These are phyloP conservation scores for Tachysurus vachellii DNA, from an alignment of 2,113 vertebrate genomes.

Conservation along the genomic window DNA sequence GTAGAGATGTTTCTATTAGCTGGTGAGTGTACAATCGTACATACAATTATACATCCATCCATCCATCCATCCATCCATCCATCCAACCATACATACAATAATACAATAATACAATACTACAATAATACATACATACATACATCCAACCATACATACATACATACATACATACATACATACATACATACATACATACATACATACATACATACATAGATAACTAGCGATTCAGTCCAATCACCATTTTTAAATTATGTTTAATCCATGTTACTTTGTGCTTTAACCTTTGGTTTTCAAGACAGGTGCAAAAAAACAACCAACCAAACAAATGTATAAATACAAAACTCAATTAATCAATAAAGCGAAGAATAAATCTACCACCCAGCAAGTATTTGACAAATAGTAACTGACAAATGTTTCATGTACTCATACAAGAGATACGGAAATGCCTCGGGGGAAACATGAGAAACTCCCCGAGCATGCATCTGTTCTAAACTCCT, in stretches of 20 bases:
- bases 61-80: background rate
- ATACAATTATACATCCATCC: background rate
- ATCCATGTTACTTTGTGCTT: background rate
- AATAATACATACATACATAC: background rate
- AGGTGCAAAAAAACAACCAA: background rate
- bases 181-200: no score
- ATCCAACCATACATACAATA: background rate
- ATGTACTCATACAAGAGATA: background rate
- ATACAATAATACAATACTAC: background rate
- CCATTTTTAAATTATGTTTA: background rate
- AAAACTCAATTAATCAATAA: background rate
- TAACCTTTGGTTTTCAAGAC: background rate
- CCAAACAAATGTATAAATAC: background rate
- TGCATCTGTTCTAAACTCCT: background rate
- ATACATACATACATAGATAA: background rate
- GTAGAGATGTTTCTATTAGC: background rate
- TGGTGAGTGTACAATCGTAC: background rate
- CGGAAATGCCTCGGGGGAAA: background rate
- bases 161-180: background rate
- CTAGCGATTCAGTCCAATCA: background rate
- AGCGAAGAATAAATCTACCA: background rate
- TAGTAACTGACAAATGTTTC: background rate
- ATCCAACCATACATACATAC: background rate
- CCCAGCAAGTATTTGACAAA: background rate
- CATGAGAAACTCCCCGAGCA: background rate